Base-by-base conservation (phyloP, 2,113 vertebrate species). In the Alethe castanea region DNA sequence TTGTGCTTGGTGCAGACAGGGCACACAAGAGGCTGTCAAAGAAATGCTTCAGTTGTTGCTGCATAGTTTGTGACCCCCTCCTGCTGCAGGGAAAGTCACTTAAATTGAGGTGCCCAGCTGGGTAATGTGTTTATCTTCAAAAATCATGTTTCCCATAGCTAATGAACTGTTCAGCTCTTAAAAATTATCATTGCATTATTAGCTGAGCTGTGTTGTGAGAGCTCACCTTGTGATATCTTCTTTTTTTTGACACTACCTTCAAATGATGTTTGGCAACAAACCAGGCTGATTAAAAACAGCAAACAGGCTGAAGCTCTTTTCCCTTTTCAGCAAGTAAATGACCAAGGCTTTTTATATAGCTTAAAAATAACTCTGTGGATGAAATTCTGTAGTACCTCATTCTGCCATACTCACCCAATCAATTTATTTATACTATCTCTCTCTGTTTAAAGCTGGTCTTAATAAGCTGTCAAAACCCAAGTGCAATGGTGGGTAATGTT, bases 341-440 rank as follows among this genome's bases (percentile, higher is more conserved):
- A 71, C 79, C 70, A 71, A 76, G 16, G 12, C 9, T 71, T 95
- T 88, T 70, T 50, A 57, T 14, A 24, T 5, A 50, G 14, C 22
- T 74, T 50, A 64, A 89, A 93, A 79, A 64, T 52, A 83, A 54
- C 18, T 74, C 47, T 66, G 56, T 47, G 59, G 52, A 18, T 89
- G 29, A 64, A 81, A 35, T 84, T 29, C 33, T 87, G 11, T 47
- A 50, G 26, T 54, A 26, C 29, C 19, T 54, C 42, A 69, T 81
- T 77, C 59, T 73, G 15, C 40, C 61, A 40, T 62, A 61, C 65
- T 92, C n/a, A 60, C 36, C 6, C 24, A 81, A 28, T 69, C 14
- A 6, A 2, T 79, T 57, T 67, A 22, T n/a, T 84, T n/a, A 11
- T 28, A 8, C 24, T 70, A 14, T 10, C 24, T 70, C 15, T 86